These are phyloP conservation scores for Panagrolaimus sp. DNA, from an alignment of 1,140 invertebrate genomes.

Conservation along the genomic window DNA sequence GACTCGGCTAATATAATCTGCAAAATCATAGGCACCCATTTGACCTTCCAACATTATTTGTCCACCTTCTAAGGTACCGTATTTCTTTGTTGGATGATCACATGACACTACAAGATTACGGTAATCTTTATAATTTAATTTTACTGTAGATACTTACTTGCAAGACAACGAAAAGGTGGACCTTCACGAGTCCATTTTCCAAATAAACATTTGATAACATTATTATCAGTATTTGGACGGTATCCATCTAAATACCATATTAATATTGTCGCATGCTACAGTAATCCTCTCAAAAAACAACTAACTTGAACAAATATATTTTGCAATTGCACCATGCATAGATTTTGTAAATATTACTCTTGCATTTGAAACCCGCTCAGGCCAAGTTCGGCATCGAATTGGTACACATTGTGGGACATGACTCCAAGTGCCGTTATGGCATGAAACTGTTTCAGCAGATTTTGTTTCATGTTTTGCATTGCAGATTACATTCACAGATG, in stretches of 20 bases:
- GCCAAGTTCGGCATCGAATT: constrained; percentile 80
- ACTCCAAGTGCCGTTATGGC: constrained; percentile 91
- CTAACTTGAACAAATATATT: constrained; percentile 85
- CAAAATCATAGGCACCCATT: constrained; percentile 92
- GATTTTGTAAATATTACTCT: constrained; percentile 92
- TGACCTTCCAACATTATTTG: constrained; percentile 87
- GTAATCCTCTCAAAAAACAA: constrained; percentile 71
- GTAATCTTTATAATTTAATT: background rate
- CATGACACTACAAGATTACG: constrained; percentile 72
- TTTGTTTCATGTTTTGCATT: constrained; percentile 74
- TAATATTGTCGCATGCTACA: constrained; percentile 84
- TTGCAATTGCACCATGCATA: constrained; percentile 84
- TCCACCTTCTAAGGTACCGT: constrained; percentile 78
- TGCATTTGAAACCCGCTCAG: constrained; percentile 77
- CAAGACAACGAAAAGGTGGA: constrained; percentile 60
- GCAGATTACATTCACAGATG: constrained; percentile 77
- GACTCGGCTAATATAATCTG: constrained; percentile 85
- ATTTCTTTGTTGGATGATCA: constrained; percentile 70
- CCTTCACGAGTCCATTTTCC: constrained; percentile 84
- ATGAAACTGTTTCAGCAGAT: constrained; percentile 72
- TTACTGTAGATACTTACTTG: constrained; percentile 34
- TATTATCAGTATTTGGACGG: constrained; percentile 68
- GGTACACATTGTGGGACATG: constrained; percentile 83
- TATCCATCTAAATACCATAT: constrained; percentile 87
- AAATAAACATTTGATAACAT: constrained; percentile 75